Evolutionary conservation across 2,797 vertebrate genomes (phyloP), one percentile per base, ranked within the genome.

Genomic region (Peromyscus nudipes): DNA sequence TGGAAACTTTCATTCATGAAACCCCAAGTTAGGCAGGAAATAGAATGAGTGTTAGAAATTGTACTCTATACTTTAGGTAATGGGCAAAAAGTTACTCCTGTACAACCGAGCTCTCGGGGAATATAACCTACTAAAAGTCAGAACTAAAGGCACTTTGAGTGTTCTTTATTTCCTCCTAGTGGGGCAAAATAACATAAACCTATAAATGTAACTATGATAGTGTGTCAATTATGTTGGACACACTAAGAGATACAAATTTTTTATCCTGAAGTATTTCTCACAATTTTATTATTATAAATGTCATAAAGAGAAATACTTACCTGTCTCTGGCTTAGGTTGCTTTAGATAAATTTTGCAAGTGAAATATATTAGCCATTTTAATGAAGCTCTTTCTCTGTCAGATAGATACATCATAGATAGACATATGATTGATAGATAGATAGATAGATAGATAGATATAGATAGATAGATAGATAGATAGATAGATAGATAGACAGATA

Each of bases 241-340:
- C 17, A 87, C 1, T 81, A 52, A 49, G 77, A 6, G 19, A 82
- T 76, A 23, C 73, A 77, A n/a, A 11, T 86, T 3, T 87, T 75
- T 40, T 71, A 40, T 84, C 14, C 6, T 31, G 27, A 62, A 76
- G 0, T 77, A 23, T 86, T 93, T 85, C 65, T 75, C n/a, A 85
- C 52, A 89, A 76, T 93, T 71, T 93, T 49, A 73, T 85, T 92
- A 84, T 76, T 92, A 85, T 89, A 93, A 79, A 77, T 82, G 37
- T 82, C 34, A 60, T 55, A 27, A 93, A 69, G 34, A 91, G 8
- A 92, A 91, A 80, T 83, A 55, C 9, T 55, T 92, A 6, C 43
- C 31, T 69, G 5, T 1, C 27, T 52, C 49, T 67, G 10, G 86
- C 60, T 57, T 81, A 76, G 31, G n/a, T 21, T 94, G 6, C 27